phyloP scores from a whole-genome alignment of 1,140 invertebrate genomes.

The Pararge aegeria region DNA sequence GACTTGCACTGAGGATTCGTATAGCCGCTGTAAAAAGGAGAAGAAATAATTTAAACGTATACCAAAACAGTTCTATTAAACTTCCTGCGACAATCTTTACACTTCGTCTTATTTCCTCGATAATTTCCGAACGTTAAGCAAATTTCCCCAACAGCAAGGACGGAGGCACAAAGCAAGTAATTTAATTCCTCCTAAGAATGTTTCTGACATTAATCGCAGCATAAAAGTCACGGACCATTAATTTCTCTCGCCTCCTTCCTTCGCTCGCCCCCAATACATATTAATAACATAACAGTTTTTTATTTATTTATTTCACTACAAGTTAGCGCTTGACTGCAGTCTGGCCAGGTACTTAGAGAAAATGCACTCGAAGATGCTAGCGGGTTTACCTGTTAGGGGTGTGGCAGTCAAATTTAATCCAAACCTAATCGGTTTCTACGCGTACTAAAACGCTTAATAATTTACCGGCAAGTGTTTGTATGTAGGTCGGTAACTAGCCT shows the following conservation, averaged over 20 bases:
- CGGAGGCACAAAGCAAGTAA: background rate
- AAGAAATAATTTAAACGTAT: no score
- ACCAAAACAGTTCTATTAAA: background rate
- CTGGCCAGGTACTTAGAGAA: background rate
- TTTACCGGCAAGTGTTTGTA: no score
- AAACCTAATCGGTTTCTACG: no score
- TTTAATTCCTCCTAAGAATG: background rate
- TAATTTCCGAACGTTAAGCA: background rate
- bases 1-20: no score
- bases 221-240: conserved; percentile 12
- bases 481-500: no score
- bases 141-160: background rate
- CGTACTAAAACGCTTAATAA: no score
- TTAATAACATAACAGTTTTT: background rate
- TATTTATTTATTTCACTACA: background rate
- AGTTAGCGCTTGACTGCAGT: background rate
- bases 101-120: background rate
- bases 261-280: conserved; percentile 10
- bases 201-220: conserved; percentile 10
- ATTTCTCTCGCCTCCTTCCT: conserved; percentile 8
- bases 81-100: background rate
- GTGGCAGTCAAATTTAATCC: no score
- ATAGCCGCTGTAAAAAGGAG: no score
- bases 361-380: no score
- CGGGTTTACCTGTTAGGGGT: no score